These are phyloP conservation scores for Drosophila suboccidentalis DNA, from an alignment of 2,888 invertebrate species.

Conservation along the genomic window DNA sequence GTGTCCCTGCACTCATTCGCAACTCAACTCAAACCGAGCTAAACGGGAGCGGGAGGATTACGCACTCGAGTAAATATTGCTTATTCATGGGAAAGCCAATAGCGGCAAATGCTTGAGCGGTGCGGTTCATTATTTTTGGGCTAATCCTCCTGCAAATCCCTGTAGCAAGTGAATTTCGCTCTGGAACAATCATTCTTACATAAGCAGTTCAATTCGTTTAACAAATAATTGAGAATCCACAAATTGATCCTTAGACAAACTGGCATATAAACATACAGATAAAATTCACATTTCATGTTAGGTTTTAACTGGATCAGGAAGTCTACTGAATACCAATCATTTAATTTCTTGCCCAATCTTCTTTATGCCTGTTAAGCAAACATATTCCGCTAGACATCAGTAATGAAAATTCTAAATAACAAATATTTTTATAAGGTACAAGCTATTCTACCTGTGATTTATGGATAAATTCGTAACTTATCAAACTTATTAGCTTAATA, in stretches of 20 bases:
- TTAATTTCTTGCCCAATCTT: neutral
- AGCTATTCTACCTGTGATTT: too few relatives aligned
- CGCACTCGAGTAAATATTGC: slow-evolving; percentile 67
- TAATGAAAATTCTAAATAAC: too few relatives aligned
- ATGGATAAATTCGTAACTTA: too few relatives aligned
- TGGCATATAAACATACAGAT: slow-evolving; percentile 4
- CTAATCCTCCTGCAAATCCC: slow-evolving; percentile 67
- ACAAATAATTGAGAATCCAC: slow-evolving; percentile 7
- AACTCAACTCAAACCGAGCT: too few relatives aligned
- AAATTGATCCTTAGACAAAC: slow-evolving; percentile 2
- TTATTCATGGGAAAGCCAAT: slow-evolving; percentile 75
- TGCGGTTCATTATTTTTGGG: slow-evolving; percentile 70
- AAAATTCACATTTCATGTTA: neutral
- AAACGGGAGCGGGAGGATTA: slow-evolving; percentile 63
- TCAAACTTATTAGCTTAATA: too few relatives aligned
- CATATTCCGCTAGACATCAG: neutral
- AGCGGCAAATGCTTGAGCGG: slow-evolving; percentile 42
- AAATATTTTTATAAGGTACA: too few relatives aligned
- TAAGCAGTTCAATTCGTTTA: slow-evolving; percentile 22
- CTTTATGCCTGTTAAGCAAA: too few relatives aligned
- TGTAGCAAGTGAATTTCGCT: slow-evolving; percentile 49
- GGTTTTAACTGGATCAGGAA: neutral
- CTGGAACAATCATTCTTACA: slow-evolving; percentile 16
- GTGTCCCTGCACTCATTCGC: too few relatives aligned
- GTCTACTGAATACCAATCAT: neutral